Percentiles rank a stretch among this genome's conserved stretches.
Evolutionary conservation across 2,797 vertebrate genomes (phyloP).

Genomic region (Peromyscus eremicus): DNA sequence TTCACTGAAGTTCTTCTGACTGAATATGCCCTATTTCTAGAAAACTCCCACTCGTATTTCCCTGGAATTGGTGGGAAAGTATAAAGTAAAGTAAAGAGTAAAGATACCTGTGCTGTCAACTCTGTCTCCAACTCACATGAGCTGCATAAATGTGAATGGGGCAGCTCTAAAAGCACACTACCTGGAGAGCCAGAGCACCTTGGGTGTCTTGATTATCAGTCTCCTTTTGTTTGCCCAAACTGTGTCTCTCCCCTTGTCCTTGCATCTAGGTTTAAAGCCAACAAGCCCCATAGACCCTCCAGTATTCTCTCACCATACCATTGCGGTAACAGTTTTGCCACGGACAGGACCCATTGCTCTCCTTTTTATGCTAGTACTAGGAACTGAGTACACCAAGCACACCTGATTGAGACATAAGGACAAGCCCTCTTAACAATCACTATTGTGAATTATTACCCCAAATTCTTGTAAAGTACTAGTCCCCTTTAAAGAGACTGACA

Average conservation of each 20-base stretch:
- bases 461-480: background rate
- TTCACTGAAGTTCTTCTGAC: background rate
- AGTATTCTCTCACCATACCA: background rate
- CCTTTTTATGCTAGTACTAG: no score
- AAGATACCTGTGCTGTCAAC: background rate
- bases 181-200: no score
- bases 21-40: background rate
- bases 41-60: background rate
- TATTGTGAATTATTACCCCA: background rate
- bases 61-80: background rate
- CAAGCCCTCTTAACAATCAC: background rate
- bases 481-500: background rate
- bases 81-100: background rate
- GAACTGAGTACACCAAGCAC: background rate
- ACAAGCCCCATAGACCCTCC: background rate
- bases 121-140: background rate
- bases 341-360: no score
- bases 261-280: background rate
- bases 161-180: background rate
- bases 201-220: background rate
- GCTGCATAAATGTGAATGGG: background rate
- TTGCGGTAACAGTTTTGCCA: background rate
- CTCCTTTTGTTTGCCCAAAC: background rate
- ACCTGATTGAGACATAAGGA: background rate
- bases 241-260: background rate